Evolutionary conservation across 2,797 vertebrate species (phyloP), one percentile per base, ranked within the genome.

Genomic region (Coracias cyanogaster): DNA sequence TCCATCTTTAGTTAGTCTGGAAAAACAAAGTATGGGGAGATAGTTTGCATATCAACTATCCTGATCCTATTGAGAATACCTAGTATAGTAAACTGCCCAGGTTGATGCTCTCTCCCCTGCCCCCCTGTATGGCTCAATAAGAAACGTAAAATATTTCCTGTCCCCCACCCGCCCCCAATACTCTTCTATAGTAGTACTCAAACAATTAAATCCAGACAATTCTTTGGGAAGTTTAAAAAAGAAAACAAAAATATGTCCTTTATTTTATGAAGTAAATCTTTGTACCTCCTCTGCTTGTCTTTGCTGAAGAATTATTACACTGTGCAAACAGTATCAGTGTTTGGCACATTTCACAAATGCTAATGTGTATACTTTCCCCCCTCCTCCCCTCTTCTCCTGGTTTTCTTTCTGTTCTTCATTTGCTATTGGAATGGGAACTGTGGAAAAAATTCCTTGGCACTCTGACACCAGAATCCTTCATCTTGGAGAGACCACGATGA

Each of bases 401-500:
- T 88, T 96, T 94, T 98, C 96, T 92, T 96, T 97, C 97, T 97
- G 95, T 93, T 97, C 97, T 95, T 97, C 97, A 96, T 98, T 97
- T 98, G 97, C 93, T 97, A 94, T 97, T 97, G 97, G 97, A 97
- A 98, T 97, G 97, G 95, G 94, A 95, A 97, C 96, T 95, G 96
- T 98, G 97, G 97, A 96, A 97, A 96, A 98, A 96, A 97, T 97
- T 97, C 96, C 93, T 97, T 96, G 97, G 96, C 94, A 94, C 95
- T 97, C 96, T 97, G 98, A 98, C 98, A 98, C 98, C 98, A 99
- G 99, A 99, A 99, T 98, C 99, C 99, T 97, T 99, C 99, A 96
- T 99, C 99, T 98, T 99, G 99, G 99, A 99, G 99, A 99, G 99
- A 99, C 98, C 99, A 99, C 14, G 99, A 99, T 97, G 99, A 99